Percentiles rank a stretch among this genome's conserved stretches.
Conservation (phyloP, 2,797 vertebrate genomes). For the Megaceryle alcyon region DNA sequence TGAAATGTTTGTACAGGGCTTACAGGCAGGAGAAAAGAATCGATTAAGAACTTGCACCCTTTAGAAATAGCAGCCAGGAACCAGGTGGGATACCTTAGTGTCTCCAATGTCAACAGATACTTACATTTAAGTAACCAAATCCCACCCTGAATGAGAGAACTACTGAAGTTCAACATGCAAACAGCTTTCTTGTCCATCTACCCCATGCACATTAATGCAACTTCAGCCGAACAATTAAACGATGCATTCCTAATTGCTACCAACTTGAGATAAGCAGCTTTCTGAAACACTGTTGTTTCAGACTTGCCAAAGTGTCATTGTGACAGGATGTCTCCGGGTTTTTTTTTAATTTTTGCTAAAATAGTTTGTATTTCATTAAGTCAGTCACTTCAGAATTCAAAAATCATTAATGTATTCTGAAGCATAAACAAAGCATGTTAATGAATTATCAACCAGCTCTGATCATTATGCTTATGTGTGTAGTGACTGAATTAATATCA, state of each 20-base stretch:
- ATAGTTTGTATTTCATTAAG: not conserved
- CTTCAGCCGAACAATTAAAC: not conserved
- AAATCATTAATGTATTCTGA: not conserved
- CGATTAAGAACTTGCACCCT: not conserved
- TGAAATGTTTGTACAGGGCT: not conserved
- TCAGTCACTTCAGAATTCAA: not conserved
- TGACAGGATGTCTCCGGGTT: not conserved
- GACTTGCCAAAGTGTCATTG: not conserved
- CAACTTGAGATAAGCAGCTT: not conserved
- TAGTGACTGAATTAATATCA: not conserved
- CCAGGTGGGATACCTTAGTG: not conserved
- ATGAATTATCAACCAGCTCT: not conserved
- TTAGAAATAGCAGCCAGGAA: not conserved
- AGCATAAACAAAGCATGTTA: not conserved
- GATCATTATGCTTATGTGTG: not conserved
- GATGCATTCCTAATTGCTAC: not conserved
- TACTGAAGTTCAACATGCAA: not conserved
- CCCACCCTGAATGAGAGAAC: not conserved
- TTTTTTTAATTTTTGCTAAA: not conserved
- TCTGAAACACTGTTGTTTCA: not conserved
- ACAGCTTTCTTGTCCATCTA: not conserved
- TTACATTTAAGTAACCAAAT: not conserved
- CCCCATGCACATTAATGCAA: not conserved
- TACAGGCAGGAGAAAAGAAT: not conserved
- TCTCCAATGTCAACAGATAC: not conserved